phyloP scores from a whole-genome alignment of 2,888 invertebrate species.

The Synanthedon tipuliformis region DNA sequence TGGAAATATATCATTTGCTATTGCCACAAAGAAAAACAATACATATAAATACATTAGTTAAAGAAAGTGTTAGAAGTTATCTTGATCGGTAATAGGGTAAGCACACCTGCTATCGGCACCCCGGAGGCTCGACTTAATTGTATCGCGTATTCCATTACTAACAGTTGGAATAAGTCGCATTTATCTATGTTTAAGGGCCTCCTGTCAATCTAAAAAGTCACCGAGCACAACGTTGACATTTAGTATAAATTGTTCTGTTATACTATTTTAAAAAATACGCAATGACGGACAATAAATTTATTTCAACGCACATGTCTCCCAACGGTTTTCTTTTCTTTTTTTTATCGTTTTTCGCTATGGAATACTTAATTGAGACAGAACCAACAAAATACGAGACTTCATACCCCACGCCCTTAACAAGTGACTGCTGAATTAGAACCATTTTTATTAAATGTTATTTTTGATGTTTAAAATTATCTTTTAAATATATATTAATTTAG shows the following conservation, averaged over 20 bases:
- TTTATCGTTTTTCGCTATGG: too few relatives aligned
- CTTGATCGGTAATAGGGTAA: conserved; percentile 8
- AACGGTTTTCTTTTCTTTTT: not conserved
- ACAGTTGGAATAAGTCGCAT: conserved; percentile 23
- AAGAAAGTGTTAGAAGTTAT: not conserved
- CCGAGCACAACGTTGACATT: conserved; percentile 8
- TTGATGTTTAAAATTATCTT: too few relatives aligned
- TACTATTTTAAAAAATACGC: conserved; percentile 2
- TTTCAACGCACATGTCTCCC: not conserved
- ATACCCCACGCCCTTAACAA: too few relatives aligned
- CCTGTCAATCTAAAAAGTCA: conserved; percentile 28
- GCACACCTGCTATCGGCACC: conserved; percentile 27
- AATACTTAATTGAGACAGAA: too few relatives aligned
- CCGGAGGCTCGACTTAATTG: conserved; percentile 22
- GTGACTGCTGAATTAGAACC: too few relatives aligned
- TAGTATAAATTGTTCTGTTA: conserved; percentile 3
- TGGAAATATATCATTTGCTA: too few relatives aligned
- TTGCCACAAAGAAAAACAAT: too few relatives aligned
- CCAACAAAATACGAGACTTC: too few relatives aligned
- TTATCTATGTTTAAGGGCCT: conserved; percentile 42
- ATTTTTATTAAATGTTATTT: too few relatives aligned
- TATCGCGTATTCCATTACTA: conserved; percentile 33
- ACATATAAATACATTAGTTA: too few relatives aligned
- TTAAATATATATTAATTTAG: too few relatives aligned
- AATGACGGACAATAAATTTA: not conserved